Percentiles rank a stretch among this genome's conserved stretches.
phyloP scores from a whole-genome alignment of 2,113 vertebrate species.

The Colinus virginianus region DNA sequence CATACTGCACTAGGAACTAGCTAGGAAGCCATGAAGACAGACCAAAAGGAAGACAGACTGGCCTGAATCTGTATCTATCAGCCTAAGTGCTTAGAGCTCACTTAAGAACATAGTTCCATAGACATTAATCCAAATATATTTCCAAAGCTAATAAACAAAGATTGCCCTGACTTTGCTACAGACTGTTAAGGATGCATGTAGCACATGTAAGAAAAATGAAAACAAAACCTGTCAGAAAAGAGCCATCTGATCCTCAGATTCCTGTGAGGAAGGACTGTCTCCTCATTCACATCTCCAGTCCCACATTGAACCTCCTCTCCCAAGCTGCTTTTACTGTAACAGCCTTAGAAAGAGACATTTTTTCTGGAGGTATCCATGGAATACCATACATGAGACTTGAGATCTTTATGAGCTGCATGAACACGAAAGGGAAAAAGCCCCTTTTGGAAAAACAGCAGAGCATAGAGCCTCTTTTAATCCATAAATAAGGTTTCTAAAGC shows the following conservation, averaged over 20 bases:
- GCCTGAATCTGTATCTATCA: neutral
- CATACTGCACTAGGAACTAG: too few species aligned
- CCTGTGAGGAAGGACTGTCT: neutral
- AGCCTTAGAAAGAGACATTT: accelerated
- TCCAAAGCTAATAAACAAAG: neutral
- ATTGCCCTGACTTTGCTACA: neutral
- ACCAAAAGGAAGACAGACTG: neutral
- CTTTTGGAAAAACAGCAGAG: neutral
- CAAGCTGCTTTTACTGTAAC: neutral
- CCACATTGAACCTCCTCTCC: neutral
- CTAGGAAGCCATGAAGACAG: neutral
- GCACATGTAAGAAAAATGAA: neutral
- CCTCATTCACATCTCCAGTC: neutral
- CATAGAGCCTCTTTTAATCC: neutral
- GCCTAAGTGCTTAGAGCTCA: neutral
- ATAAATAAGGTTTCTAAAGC: neutral
- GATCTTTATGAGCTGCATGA: neutral
- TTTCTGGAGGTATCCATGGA: neutral
- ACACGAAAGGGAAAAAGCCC: neutral
- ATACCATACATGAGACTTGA: accelerated
- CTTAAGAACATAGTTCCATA: neutral
- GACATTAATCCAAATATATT: neutral
- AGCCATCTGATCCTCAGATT: neutral
- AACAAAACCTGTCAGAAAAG: neutral
- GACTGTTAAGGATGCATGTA: neutral